phyloP scores from a whole-genome alignment of 2,888 invertebrate species.

The Parascotia fuliginaria region DNA sequence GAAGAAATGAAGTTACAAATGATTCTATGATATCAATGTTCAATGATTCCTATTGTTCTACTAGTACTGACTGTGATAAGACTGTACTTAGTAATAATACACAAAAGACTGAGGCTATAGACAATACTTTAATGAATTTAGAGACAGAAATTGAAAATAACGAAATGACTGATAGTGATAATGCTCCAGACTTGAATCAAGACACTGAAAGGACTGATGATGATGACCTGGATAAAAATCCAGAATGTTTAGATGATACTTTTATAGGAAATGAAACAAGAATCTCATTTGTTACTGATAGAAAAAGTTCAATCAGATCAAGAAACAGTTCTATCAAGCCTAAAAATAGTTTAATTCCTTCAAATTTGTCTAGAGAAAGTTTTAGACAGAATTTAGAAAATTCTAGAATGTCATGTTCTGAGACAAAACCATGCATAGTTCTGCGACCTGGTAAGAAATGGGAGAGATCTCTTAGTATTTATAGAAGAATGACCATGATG shows the following conservation, averaged over 20 bases:
- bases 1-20: slow-evolving; percentile 60
- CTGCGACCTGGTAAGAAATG: slow-evolving; percentile 89
- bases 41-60: slow-evolving; percentile 57
- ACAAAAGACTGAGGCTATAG: slow-evolving; percentile 4
- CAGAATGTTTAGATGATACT: no score
- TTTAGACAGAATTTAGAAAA: slow-evolving; percentile 16
- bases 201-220: slow-evolving; percentile 7
- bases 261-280: slow-evolving; percentile 11
- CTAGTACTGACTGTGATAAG: slow-evolving; percentile 59
- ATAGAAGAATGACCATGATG: slow-evolving; percentile 80
- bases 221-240: no score
- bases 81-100: slow-evolving; percentile 55
- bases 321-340: slow-evolving; percentile 33
- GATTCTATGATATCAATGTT: slow-evolving; percentile 60
- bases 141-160: slow-evolving; percentile 7
- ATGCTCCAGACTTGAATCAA: slow-evolving; percentile 14
- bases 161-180: slow-evolving; percentile 4
- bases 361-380: slow-evolving; percentile 28
- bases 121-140: slow-evolving; percentile 13
- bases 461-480: slow-evolving; percentile 87
- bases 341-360: slow-evolving; percentile 9
- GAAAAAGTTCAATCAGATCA: slow-evolving; percentile 40
- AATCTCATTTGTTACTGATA: slow-evolving; percentile 29
- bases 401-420: slow-evolving; percentile 34
- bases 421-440: slow-evolving; percentile 66